Percentiles rank a stretch among this genome's conserved stretches.
Evolutionary conservation across 2,113 vertebrate species (phyloP).

Genomic region (Merops nubicus): DNA sequence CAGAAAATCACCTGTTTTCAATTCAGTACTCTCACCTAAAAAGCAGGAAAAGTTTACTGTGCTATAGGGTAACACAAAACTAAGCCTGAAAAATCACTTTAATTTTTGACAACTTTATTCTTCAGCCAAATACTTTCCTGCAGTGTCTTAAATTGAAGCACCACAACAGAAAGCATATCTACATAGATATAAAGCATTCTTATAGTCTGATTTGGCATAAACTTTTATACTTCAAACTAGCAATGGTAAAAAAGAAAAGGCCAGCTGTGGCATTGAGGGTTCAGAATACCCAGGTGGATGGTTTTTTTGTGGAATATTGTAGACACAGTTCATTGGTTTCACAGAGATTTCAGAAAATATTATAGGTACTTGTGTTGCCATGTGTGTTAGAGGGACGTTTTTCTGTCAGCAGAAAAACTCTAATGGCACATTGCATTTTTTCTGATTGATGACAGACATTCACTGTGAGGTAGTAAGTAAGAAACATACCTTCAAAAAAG

Average conservation of each 20-base stretch:
- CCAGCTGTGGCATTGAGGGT: neutral
- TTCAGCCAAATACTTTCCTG: slow-evolving; percentile 79
- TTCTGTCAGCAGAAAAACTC: neutral
- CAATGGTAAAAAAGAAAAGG: neutral
- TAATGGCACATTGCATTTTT: neutral
- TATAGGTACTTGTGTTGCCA: neutral
- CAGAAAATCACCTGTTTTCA: slow-evolving; percentile 83
- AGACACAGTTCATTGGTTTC: neutral
- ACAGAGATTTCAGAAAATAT: neutral
- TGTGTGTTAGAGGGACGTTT: neutral
- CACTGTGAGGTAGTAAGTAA: neutral
- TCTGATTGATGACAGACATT: neutral
- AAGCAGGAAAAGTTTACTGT: slow-evolving; percentile 33
- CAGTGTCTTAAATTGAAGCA: slow-evolving; percentile 79
- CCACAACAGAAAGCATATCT: slow-evolving; percentile 78
- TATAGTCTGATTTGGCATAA: slow-evolving; percentile 80
- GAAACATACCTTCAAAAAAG: neutral
- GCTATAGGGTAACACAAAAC: neutral
- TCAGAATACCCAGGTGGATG: neutral
- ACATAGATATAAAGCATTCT: slow-evolving; percentile 79
- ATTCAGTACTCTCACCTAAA: slow-evolving; percentile 74
- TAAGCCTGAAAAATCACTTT: neutral
- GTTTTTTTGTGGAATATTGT: neutral
- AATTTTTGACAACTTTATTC: slow-evolving; percentile 73
- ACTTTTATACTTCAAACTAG: slow-evolving; percentile 78